phyloP scores from a whole-genome alignment of 2,888 invertebrate genomes.

The Limnephilus lunatus region DNA sequence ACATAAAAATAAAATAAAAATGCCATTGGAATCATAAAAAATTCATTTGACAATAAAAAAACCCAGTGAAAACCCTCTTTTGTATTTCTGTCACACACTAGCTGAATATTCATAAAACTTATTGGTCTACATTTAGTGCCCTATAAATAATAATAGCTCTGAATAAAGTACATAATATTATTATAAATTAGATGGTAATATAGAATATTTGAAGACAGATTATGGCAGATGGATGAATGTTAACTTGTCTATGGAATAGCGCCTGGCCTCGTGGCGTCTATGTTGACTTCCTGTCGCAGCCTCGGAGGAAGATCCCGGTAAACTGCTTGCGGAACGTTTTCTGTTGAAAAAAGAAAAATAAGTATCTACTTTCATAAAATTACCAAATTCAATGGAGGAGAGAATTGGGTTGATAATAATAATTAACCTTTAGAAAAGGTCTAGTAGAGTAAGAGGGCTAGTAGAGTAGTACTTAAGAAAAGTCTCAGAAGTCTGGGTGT shows the following conservation, averaged over 20 bases:
- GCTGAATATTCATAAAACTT: neutral
- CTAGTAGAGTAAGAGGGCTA: too few relatives aligned
- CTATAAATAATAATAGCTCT: constrained; percentile 1
- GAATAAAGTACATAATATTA: neutral
- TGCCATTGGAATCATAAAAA: too few relatives aligned
- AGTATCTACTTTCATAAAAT: too few relatives aligned
- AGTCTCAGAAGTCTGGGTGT: too few relatives aligned
- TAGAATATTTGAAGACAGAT: neutral
- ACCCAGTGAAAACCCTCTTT: too few relatives aligned
- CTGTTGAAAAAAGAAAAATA: constrained; percentile 73
- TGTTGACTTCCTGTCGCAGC: constrained; percentile 80
- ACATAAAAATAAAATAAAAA: too few relatives aligned
- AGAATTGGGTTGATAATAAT: too few relatives aligned
- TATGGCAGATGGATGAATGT: neutral
- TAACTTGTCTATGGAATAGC: constrained; percentile 18
- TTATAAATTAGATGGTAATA: constrained; percentile 40
- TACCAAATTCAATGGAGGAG: too few relatives aligned
- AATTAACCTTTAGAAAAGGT: too few relatives aligned
- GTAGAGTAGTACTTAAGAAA: too few relatives aligned
- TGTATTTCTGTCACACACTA: neutral
- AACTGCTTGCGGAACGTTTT: constrained; percentile 88
- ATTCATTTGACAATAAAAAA: too few relatives aligned
- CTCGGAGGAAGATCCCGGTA: constrained; percentile 86
- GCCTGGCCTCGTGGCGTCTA: constrained; percentile 73
- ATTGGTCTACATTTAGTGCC: neutral